Conservation (phyloP, 2,888 invertebrate genomes). For the Listrodromus nycthemerus region DNA sequence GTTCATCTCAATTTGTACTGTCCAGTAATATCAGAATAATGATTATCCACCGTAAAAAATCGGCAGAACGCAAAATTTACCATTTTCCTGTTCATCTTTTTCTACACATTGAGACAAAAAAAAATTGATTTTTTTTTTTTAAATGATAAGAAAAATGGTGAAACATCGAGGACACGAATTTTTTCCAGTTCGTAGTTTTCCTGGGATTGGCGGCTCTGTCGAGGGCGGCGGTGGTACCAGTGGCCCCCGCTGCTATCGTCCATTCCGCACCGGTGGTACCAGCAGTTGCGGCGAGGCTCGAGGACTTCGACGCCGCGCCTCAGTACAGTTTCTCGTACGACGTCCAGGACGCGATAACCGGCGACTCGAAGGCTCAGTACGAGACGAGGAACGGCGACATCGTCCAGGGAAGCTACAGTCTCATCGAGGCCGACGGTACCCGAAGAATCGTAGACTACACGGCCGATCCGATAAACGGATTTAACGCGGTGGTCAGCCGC, state of each 20-base stretch:
- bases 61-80: too few relatives aligned
- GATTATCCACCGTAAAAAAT: too few relatives aligned
- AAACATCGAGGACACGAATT: not conserved
- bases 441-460: conserved; percentile 81
- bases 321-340: conserved; percentile 81
- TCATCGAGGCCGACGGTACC: conserved; percentile 81
- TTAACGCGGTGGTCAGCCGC: conserved; percentile 83
- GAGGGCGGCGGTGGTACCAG: conserved; percentile 83
- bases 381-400: conserved; percentile 80
- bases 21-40: too few relatives aligned
- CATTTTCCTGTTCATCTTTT: too few relatives aligned
- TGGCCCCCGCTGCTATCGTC: conserved; percentile 67
- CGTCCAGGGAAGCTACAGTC: conserved; percentile 80
- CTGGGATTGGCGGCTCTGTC: conserved; percentile 83
- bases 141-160: conserved; percentile 29
- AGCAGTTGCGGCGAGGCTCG: conserved; percentile 75
- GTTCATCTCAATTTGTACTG: too few relatives aligned
- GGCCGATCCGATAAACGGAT: conserved; percentile 79
- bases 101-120: too few relatives aligned
- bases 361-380: conserved; percentile 81
- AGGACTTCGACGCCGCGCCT: conserved; percentile 77
- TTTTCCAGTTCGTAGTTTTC: conserved; percentile 79
- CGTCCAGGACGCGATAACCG: conserved; percentile 79
- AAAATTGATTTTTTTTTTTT: not conserved
- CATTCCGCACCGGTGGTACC: conserved; percentile 63